phyloP scores from a whole-genome alignment of 2,888 invertebrate genomes.

The Drepana falcataria region DNA sequence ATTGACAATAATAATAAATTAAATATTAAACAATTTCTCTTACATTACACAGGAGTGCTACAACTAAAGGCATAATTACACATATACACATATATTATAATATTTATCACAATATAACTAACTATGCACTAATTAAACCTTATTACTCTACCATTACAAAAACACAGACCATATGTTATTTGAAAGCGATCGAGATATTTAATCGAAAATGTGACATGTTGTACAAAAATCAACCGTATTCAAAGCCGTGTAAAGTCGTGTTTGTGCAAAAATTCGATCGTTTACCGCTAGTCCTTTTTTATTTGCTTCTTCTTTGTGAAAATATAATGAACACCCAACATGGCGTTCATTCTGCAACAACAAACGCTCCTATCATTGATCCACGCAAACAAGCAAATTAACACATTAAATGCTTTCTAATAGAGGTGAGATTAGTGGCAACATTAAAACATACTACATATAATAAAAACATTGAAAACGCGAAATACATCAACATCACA shows the following conservation, averaged over 20 bases:
- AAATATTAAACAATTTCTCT: conserved; percentile 36
- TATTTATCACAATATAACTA: conserved; percentile 30
- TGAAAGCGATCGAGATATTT: conserved; percentile 4
- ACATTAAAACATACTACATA: too few species aligned
- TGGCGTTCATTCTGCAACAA: conserved; percentile 66
- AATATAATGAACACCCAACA: conserved; percentile 60
- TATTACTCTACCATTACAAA: conserved; percentile 21
- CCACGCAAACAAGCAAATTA: background rate
- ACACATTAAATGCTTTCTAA: background rate
- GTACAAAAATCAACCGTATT: background rate
- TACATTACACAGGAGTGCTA: conserved; percentile 52
- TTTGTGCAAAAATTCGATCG: conserved; percentile 9
- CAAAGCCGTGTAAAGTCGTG: background rate
- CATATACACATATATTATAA: conserved; percentile 30
- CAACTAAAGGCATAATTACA: conserved; percentile 55
- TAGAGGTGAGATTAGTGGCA: background rate
- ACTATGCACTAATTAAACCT: conserved; percentile 31
- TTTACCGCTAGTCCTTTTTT: conserved; percentile 38
- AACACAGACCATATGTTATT: conserved; percentile 16
- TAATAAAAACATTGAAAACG: too few species aligned
- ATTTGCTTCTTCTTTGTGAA: conserved; percentile 47
- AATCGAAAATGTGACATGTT: background rate
- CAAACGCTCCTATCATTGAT: conserved; percentile 8
- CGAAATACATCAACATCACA: too few species aligned
- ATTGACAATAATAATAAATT: conserved; percentile 37